These are phyloP conservation scores for Leptarthrus brevirostris DNA, from an alignment of 2,888 invertebrate genomes.

Conservation along the genomic window DNA sequence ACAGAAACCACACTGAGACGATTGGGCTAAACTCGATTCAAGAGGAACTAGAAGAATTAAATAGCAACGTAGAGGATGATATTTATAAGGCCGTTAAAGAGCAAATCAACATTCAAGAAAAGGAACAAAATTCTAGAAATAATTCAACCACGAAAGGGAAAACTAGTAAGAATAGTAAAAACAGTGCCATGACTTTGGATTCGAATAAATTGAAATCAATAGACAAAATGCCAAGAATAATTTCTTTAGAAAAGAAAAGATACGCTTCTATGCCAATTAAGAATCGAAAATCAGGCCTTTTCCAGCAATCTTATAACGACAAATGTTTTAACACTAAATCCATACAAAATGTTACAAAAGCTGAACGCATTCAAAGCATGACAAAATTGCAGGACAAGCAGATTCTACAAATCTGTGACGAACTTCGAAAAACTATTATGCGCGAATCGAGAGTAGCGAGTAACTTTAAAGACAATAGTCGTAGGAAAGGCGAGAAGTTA, in stretches of 20 bases:
- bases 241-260: conserved; percentile 5
- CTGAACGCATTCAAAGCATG: neutral
- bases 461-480: neutral
- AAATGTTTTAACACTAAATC: no score
- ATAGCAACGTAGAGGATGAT: neutral
- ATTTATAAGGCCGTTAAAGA: neutral
- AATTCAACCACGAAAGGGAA: neutral
- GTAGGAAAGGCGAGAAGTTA: neutral
- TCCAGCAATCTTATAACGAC: no score
- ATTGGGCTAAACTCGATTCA: neutral
- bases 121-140: neutral
- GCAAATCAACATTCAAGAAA: neutral
- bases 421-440: conserved; percentile 5
- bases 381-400: neutral
- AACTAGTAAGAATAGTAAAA: neutral
- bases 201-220: neutral
- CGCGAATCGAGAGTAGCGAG: neutral
- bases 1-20: neutral
- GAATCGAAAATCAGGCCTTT: no score
- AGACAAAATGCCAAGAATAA: conserved; percentile 1
- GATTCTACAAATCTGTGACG: neutral
- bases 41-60: neutral
- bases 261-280: neutral
- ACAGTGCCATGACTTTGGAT: neutral
- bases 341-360: no score